phyloP scores from a whole-genome alignment of 2,888 invertebrate genomes.

The Monoplex corrugatus region DNA sequence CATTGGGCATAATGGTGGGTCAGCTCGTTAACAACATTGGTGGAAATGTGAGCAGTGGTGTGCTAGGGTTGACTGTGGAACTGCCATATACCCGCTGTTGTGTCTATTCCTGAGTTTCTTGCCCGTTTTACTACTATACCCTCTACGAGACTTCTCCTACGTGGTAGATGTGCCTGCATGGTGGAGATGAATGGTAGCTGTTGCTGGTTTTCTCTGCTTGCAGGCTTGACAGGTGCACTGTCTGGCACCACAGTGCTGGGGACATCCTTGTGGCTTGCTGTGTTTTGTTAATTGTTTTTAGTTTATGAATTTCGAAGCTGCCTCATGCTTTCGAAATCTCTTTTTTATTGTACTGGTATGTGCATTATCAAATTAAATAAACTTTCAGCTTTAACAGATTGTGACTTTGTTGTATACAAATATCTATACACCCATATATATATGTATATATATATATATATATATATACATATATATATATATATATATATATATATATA shows the following conservation, averaged over 20 bases:
- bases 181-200: constrained; percentile 21
- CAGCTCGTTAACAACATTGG: constrained; percentile 41
- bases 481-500: no score
- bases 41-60: constrained; percentile 35
- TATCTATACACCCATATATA: no score
- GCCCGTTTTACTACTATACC: constrained; percentile 16
- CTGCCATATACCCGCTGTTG: not conserved
- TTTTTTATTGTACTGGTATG: no score
- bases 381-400: no score
- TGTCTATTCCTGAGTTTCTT: constrained; percentile 11
- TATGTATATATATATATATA: no score
- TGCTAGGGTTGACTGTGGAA: no score
- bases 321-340: no score
- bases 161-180: constrained; percentile 10
- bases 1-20: constrained; percentile 47
- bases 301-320: no score
- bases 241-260: not conserved
- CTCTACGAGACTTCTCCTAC: constrained; percentile 28
- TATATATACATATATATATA: no score
- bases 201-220: constrained; percentile 27
- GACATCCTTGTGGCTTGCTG: not conserved
- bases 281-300: not conserved
- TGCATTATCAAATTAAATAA: no score
- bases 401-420: no score
- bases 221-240: constrained; percentile 36